These are phyloP conservation scores for Tromatobia lineatoria DNA, from an alignment of 2,888 invertebrate genomes.

Conservation along the genomic window DNA sequence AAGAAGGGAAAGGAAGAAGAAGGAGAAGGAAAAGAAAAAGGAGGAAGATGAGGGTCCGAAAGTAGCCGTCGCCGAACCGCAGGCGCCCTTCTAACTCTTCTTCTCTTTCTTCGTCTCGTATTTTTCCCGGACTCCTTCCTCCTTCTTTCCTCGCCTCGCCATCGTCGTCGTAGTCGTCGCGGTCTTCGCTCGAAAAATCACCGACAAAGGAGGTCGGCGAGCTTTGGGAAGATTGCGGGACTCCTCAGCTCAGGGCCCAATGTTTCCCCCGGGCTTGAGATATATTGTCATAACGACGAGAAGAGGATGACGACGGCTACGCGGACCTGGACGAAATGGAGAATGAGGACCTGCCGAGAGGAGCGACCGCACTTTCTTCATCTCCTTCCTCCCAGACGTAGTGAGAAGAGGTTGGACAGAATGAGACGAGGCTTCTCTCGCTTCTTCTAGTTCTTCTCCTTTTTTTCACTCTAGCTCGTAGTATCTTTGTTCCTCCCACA, in stretches of 20 bases:
- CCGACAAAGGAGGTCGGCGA: slow-evolving; percentile 82
- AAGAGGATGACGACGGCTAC: slow-evolving; percentile 48
- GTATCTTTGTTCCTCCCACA: not conserved
- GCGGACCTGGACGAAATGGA: slow-evolving; percentile 47
- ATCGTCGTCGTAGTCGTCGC: slow-evolving; percentile 40
- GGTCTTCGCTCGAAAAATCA: slow-evolving; percentile 80
- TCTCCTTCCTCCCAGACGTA: slow-evolving; percentile 11
- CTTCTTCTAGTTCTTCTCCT: slow-evolving; percentile 36
- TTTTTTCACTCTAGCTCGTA: not conserved
- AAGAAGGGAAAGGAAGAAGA: slow-evolving; percentile 55
- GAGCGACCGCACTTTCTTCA: slow-evolving; percentile 43
- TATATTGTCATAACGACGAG: slow-evolving; percentile 74
- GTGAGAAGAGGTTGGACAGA: not conserved
- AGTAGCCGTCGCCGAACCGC: slow-evolving; percentile 37
- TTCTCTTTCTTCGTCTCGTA: slow-evolving; percentile 42
- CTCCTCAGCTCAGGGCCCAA: slow-evolving; percentile 72
- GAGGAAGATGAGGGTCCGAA: slow-evolving; percentile 55
- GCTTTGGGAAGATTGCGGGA: slow-evolving; percentile 77
- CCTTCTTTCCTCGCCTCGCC: slow-evolving; percentile 44
- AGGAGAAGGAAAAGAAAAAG: slow-evolving; percentile 65
- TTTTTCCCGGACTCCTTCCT: slow-evolving; percentile 25
- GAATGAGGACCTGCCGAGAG: slow-evolving; percentile 32
- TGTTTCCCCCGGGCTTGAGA: slow-evolving; percentile 76
- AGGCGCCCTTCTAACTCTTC: slow-evolving; percentile 25
- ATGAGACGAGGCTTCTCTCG: slow-evolving; percentile 1